phyloP scores from a whole-genome alignment of 2,797 vertebrate genomes.

The Propithecus perrieri region DNA sequence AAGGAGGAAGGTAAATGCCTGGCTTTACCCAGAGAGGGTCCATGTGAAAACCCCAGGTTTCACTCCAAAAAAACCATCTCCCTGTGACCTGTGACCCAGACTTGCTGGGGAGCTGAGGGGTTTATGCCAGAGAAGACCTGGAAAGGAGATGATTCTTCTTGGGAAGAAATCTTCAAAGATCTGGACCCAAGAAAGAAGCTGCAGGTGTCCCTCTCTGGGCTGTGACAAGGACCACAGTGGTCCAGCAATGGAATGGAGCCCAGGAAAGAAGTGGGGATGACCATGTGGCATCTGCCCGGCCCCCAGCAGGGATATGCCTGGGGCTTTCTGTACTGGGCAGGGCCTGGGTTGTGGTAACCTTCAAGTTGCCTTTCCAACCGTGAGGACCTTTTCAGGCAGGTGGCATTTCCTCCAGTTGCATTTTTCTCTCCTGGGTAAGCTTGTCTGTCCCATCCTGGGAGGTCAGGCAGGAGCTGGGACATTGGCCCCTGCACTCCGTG shows the following conservation, averaged over 20 bases:
- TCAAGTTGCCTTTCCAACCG: background rate
- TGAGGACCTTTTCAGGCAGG: background rate
- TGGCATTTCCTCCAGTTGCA: background rate
- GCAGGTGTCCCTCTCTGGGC: background rate
- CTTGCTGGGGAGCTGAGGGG: background rate
- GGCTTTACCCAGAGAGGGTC: background rate
- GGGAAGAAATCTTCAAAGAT: background rate
- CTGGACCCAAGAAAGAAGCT: background rate
- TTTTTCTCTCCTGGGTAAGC: background rate
- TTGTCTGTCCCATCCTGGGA: background rate
- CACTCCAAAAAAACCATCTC: background rate
- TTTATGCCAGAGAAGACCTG: background rate
- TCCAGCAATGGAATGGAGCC: background rate
- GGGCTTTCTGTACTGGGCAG: background rate
- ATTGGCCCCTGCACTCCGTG: background rate
- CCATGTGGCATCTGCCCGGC: rapidly evolving
- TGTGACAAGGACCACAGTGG: background rate
- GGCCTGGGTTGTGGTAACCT: background rate
- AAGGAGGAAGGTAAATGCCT: background rate
- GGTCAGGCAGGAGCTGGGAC: background rate
- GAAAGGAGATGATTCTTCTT: background rate
- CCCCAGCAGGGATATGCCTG: background rate
- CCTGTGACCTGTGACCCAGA: background rate
- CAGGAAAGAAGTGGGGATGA: background rate
- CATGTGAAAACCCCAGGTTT: background rate